Percentiles rank a stretch among this genome's conserved stretches.
Conservation (phyloP, 2,888 invertebrate species). For the Hesperia comma region DNA sequence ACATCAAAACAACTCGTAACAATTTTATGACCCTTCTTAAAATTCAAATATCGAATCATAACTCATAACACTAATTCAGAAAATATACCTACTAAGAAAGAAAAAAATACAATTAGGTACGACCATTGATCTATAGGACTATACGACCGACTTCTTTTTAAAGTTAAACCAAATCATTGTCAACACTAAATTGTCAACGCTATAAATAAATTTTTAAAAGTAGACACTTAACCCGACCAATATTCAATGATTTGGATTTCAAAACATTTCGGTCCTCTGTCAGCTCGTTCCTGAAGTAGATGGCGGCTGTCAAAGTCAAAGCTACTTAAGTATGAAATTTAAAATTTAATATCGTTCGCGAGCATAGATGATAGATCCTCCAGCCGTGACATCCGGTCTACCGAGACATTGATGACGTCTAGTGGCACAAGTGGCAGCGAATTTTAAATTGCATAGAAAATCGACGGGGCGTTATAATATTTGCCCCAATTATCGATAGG, state of each 20-base stretch:
- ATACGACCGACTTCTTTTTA: too few species aligned
- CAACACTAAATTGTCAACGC: too few species aligned
- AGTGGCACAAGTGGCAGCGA: slow-evolving; percentile 1
- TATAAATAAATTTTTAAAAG: too few species aligned
- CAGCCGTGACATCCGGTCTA: slow-evolving; percentile 17
- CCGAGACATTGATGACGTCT: slow-evolving; percentile 9
- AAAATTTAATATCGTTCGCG: slow-evolving; percentile 26
- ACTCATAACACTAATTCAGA: too few species aligned
- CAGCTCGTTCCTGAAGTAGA: background rate
- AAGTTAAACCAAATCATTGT: too few species aligned
- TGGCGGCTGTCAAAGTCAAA: slow-evolving; percentile 26
- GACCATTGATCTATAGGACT: too few species aligned
- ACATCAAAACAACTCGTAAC: too few species aligned
- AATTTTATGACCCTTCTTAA: too few species aligned
- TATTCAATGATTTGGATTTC: background rate
- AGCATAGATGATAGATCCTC: slow-evolving; percentile 11
- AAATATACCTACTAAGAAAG: too few species aligned
- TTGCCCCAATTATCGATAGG: background rate
- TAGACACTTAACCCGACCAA: background rate
- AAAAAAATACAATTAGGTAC: too few species aligned
- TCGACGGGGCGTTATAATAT: slow-evolving; percentile 14
- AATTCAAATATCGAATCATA: too few species aligned
- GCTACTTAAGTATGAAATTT: slow-evolving; percentile 27
- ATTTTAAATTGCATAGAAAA: slow-evolving; percentile 23
- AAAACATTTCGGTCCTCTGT: too few species aligned